Evolutionary conservation across 2,888 invertebrate species (phyloP).

Genomic region (Gonocerus acuteangulatus): DNA sequence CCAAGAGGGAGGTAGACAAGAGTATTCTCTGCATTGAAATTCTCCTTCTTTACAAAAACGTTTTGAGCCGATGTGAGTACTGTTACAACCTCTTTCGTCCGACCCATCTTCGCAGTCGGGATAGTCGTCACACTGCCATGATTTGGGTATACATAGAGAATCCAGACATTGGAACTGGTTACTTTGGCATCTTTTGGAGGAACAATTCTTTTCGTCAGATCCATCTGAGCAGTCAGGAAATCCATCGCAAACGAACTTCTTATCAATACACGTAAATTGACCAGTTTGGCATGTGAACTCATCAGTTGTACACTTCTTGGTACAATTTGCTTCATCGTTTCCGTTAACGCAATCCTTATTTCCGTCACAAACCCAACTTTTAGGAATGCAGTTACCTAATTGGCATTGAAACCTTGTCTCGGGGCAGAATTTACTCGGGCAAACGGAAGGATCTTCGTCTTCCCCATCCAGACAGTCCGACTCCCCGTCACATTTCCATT

Average conservation of each 20-base stretch:
- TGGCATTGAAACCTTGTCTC: slow-evolving; percentile 53
- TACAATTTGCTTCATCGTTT: slow-evolving; percentile 63
- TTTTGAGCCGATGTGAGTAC: slow-evolving; percentile 41
- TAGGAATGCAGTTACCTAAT: slow-evolving; percentile 58
- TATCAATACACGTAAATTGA: slow-evolving; percentile 64
- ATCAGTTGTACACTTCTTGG: slow-evolving; percentile 82
- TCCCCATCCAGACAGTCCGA: slow-evolving; percentile 73
- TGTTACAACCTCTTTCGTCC: neutral
- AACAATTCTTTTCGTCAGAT: slow-evolving; percentile 72
- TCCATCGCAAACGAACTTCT: slow-evolving; percentile 76
- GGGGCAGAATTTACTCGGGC: slow-evolving; percentile 10
- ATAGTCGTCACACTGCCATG: slow-evolving; percentile 60
- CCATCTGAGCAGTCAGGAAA: slow-evolving; percentile 82
- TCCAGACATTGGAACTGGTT: slow-evolving; percentile 68
- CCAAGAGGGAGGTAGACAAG: slow-evolving; percentile 74
- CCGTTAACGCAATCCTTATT: slow-evolving; percentile 59
- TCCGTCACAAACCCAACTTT: slow-evolving; percentile 61
- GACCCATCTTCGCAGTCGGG: slow-evolving; percentile 42
- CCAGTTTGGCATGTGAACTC: slow-evolving; percentile 86
- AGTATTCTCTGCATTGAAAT: slow-evolving; percentile 69
- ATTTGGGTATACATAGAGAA: slow-evolving; percentile 61
- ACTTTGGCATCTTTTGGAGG: slow-evolving; percentile 58
- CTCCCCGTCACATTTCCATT: slow-evolving; percentile 80
- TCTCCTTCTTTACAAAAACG: slow-evolving; percentile 64
- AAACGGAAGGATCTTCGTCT: slow-evolving; percentile 61